These are phyloP conservation scores for Chloropsis hardwickii DNA, from an alignment of 2,113 vertebrate genomes.

Conservation along the genomic window DNA sequence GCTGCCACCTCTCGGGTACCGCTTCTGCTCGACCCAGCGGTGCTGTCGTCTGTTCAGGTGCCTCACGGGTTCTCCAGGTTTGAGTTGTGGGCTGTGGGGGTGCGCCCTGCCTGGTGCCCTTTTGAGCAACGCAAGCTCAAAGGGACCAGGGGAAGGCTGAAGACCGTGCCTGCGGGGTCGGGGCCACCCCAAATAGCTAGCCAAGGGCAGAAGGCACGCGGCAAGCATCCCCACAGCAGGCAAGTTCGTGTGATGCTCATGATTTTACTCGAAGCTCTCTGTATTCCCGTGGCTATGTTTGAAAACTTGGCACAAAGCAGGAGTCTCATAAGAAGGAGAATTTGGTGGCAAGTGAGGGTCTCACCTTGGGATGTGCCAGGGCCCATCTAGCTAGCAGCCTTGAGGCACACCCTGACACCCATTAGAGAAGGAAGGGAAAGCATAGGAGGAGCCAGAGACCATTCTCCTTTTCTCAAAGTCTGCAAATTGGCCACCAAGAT, in stretches of 20 bases:
- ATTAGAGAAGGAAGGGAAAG: not conserved
- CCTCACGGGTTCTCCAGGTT: not conserved
- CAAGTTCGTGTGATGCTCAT: rapidly evolving
- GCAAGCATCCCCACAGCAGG: too few species aligned
- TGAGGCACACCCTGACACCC: not conserved
- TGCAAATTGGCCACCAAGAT: not conserved
- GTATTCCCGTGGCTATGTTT: rapidly evolving
- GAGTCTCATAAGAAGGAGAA: not conserved
- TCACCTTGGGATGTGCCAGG: not conserved
- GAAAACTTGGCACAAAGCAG: not conserved
- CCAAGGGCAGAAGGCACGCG: too few species aligned
- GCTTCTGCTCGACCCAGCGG: rapidly evolving
- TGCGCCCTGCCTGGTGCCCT: too few species aligned
- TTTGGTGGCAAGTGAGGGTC: not conserved
- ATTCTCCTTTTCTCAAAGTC: not conserved
- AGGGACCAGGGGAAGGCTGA: too few species aligned
- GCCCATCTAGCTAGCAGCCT: not conserved
- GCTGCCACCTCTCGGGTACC: not conserved
- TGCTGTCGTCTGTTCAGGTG: not conserved
- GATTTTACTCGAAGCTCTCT: not conserved
- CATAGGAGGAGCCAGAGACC: not conserved
- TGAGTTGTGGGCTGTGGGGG: too few species aligned
- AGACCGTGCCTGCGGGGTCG: too few species aligned
- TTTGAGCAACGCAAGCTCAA: too few species aligned
- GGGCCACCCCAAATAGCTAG: too few species aligned